A percentile compares a stretch with the other conserved stretches of the same genome.
phyloP scores from a whole-genome alignment of 2,797 vertebrate genomes.

The Morus bassanus region DNA sequence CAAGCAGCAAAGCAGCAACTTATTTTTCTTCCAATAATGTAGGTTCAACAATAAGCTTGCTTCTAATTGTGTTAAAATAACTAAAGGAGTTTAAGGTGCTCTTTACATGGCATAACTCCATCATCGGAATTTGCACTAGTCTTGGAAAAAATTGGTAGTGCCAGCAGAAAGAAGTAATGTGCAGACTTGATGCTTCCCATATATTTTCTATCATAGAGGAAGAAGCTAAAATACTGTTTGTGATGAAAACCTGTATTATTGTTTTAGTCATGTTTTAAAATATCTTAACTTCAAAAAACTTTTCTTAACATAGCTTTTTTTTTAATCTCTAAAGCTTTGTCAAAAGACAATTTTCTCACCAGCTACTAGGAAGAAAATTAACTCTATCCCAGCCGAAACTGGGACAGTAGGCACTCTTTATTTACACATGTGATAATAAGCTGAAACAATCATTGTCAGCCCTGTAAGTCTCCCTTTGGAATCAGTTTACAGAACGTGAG shows the following conservation, averaged over 20 bases:
- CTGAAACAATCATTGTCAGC: neutral
- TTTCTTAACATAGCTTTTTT: neutral
- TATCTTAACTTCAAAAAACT: neutral
- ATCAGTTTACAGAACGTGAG: neutral
- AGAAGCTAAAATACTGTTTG: neutral
- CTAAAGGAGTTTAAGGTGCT: neutral
- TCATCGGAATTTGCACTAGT: neutral
- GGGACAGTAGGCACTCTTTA: neutral
- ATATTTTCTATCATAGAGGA: neutral
- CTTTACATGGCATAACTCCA: neutral
- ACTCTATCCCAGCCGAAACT: too few relatives aligned
- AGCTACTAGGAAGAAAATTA: too few relatives aligned
- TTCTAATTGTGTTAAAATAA: neutral
- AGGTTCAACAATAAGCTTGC: neutral
- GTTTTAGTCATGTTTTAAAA: neutral
- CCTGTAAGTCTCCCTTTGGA: neutral
- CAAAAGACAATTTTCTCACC: neutral
- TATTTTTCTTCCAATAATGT: neutral
- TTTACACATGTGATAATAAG: neutral
- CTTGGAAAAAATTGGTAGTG: neutral
- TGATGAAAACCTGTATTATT: neutral
- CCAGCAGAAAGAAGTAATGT: neutral
- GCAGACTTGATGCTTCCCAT: neutral
- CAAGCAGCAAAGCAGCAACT: neutral
- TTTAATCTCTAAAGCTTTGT: neutral